Evolutionary conservation across 30 jellyfish, hydroid and myxozoan species (phyloP), one percentile per base, ranked within the genome.

Genomic region (Catostylus mosaicus): DNA sequence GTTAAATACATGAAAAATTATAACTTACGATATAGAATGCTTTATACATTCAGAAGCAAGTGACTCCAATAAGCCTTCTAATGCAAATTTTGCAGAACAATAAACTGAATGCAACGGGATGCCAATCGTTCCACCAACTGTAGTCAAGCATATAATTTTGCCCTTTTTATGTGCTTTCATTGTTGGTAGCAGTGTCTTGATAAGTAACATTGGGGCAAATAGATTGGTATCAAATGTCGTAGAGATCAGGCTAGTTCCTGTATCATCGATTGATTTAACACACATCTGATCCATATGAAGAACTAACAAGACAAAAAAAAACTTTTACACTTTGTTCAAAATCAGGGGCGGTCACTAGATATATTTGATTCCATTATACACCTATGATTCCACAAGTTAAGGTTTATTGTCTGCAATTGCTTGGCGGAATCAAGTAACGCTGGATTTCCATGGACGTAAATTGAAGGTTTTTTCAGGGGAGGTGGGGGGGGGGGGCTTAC

Each of bases 71-170:
- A 86, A 32, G 19, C 88, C 88, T 23, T 54, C 88, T n/a, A 86
- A 18, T n/a, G 89, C 89, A 69, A 86, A 86, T 66, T 68, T 86
- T 14, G 96, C 85, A 7, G 89, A 34, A 40, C 89, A 75, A 57
- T 86, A 86, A 19, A 67, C 54, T 19, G 96, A 75, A 30, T 76
- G 69, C 2, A 60, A 30, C 48, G 96, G 90, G 2, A 77, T 51
- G 51, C 96, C 89, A 64, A 86, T 46, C 8, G 43, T 36, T 23
- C 96, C 86, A 19, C 86, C 89, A 1, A 86, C 76, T 1, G 84
- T 75, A 51, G 80, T 75, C 16, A 86, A 30, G 50, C 69, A 72
- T 12, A 86, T 67, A 22, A 86, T 76, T 29, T 50, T 59, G 0
- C 96, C 96, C 16, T 48, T 47, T 45, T 47, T 75, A 50, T 50